Evolutionary conservation across 2,888 invertebrate species (phyloP).

Genomic region (Rhodophaea formosa): DNA sequence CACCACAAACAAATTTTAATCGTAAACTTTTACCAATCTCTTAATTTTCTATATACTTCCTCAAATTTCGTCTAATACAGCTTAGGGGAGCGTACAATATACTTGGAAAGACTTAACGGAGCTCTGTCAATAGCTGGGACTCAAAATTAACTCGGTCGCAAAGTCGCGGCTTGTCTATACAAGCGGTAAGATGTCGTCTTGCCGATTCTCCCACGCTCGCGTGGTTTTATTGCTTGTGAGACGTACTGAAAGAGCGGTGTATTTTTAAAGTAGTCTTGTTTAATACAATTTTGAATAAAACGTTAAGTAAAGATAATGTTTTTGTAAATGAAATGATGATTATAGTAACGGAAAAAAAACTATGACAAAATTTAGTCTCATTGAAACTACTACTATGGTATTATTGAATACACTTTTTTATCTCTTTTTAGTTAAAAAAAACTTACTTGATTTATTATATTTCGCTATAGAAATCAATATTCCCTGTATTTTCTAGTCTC

Average conservation of each 20-base stretch:
- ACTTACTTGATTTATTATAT: too few relatives aligned
- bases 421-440: too few relatives aligned
- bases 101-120: conserved; percentile 12
- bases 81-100: conserved; percentile 16
- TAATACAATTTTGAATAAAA: background rate
- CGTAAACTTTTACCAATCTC: background rate
- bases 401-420: too few relatives aligned
- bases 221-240: conserved; percentile 6
- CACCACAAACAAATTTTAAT: too few relatives aligned
- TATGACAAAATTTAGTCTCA: too few relatives aligned
- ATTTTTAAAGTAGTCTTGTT: background rate
- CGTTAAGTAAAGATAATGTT: too few relatives aligned
- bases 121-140: conserved; percentile 14
- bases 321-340: too few relatives aligned
- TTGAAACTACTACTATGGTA: too few relatives aligned
- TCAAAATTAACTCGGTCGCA: conserved; percentile 17
- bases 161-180: conserved; percentile 18
- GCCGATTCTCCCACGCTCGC: background rate
- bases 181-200: conserved; percentile 4
- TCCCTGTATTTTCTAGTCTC: too few relatives aligned
- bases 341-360: too few relatives aligned
- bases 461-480: too few relatives aligned
- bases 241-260: background rate
- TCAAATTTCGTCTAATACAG: conserved; percentile 17
- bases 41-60: background rate